Base-by-base conservation (phyloP, 2,113 vertebrate species). In the Dissostichus mawsoni region DNA sequence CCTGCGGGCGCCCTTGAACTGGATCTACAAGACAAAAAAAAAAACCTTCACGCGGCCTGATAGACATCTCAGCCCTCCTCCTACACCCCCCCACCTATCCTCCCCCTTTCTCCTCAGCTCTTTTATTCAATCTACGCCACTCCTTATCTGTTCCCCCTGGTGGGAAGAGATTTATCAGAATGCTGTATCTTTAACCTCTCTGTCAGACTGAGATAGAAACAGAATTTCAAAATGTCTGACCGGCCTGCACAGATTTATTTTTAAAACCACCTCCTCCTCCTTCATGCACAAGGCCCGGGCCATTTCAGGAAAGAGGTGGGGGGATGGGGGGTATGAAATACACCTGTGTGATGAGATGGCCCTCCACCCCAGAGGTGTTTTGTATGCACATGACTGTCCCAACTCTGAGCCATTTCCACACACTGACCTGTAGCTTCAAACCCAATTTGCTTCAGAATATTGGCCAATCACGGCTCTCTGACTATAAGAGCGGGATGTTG, bases 1-100 rank as follows among this genome's bases (percentile, higher is more conserved):
- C 97, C 97, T 97, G 96, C 96, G 96, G 97, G 97, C 95, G 96
- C 96, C 97, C 98, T 97, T 98, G 97, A 97, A 98, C 98, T 97
- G 97, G 96, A 97, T 98, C 98, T 97, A 97, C 96, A 96, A 98
- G 96, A 98, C 96, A 96, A 97, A 97, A 97, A 97, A n/a, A 96
- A 79, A 59, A 96, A 61, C 96, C 96, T 97, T 97, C 96, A 96
- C 64, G 95, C 96, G 90, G 95, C 93, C 96, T 97, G 97, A 98
- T 98, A 97, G 97, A 98, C 97, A 97, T 98, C 96, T 98, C 96
- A 96, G 96, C 96, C 96, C 96, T 73, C 84, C 71, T 53, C 74
- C 79, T 52, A 45, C 45, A 9, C 47, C 82, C 29, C n/a, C 56
- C 59, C 74, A 61, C 71, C 61, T 63, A 78, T 76, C 80, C 81